These are phyloP conservation scores for Mesochorus sp. DNA, from an alignment of 2,888 invertebrate genomes.

Conservation along the genomic window DNA sequence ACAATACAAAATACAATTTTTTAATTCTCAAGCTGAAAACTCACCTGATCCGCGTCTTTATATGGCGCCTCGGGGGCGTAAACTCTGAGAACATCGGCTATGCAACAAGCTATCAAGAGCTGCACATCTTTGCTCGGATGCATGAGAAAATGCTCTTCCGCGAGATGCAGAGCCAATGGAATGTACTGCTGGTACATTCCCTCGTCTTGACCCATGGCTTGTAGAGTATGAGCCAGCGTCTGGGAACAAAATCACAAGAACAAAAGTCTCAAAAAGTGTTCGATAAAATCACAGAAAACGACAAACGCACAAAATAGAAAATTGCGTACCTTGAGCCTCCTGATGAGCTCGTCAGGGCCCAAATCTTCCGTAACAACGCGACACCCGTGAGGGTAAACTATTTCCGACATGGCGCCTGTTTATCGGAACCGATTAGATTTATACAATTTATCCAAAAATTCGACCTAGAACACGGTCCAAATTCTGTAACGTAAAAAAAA, in stretches of 20 bases:
- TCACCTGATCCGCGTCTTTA: conserved; percentile 96
- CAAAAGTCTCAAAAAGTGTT: no score
- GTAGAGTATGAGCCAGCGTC: conserved; percentile 96
- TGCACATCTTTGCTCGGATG: conserved; percentile 96
- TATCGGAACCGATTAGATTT: conserved; percentile 49
- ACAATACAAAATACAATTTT: no score
- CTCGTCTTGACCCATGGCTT: conserved; percentile 98
- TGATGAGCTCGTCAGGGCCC: conserved; percentile 97
- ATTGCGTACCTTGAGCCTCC: conserved; percentile 97
- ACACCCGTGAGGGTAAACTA: conserved; percentile 97
- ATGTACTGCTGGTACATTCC: conserved; percentile 96
- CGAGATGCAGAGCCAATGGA: conserved; percentile 95
- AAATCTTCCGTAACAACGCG: conserved; percentile 97
- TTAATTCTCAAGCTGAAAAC: no score
- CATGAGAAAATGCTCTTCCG: conserved; percentile 95
- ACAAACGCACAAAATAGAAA: no score
- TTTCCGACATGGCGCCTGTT: conserved; percentile 88
- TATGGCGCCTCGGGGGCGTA: conserved; percentile 99
- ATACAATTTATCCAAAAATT: conserved; percentile 66
- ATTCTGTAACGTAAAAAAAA: conserved; percentile 73
- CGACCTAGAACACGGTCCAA: conserved; percentile 79
- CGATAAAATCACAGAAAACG: no score
- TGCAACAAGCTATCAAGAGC: conserved; percentile 97
- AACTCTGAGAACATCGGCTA: conserved; percentile 97
- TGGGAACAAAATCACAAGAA: conserved; percentile 73